Base-by-base conservation (phyloP, 2,888 invertebrate species). In the Phlogophora meticulosa region DNA sequence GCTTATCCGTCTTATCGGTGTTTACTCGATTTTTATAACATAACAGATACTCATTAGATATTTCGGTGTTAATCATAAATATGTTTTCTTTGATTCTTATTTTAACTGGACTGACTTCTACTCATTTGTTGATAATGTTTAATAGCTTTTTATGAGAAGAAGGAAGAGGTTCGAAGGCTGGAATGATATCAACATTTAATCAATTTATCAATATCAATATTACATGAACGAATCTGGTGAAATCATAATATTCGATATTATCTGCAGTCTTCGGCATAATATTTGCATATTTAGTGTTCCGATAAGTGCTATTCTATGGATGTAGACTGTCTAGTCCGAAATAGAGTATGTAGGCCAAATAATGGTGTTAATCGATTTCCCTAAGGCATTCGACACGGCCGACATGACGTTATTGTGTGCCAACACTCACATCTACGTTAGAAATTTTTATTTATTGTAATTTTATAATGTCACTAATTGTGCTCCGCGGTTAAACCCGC, bases 1-100 rank as follows among this genome's bases (percentile, higher is more conserved):
- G 69, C 63, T 68, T 62, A 72, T 74, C 78, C 17, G 34, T 71
- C n/a, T n/a, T 61, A 75, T 64, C 65, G 45, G 51, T 64, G 46
- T 59, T 58, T 55, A 62, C 46, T 52, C 7, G n/a, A 40, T 46
- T 24, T 57, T 60, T 51, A 59, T 38, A 43, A 76, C 56, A 52
- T 34, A 52, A 28, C 13, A 53, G 17, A 15, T 4, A 17, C 7
- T 45, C n/a, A 51, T 51, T 51, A 45, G 10, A 60, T 51, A 64
- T 20, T 43, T 36, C 3, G n/a, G 7, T 2, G 2, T 13, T 51
- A 10, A 24, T 28, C 17, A 10, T 22, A 28, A 28, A 28, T 28
- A 28, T 2, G 28, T 28, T 28, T 28, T 28, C 5, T 4, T 5
- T 28, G 28, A 28, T 28, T 28, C 28, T 28, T 28, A 2, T 28